Evolutionary conservation across 1,140 invertebrate genomes (phyloP).

Genomic region (Sitobion miscanthi): DNA sequence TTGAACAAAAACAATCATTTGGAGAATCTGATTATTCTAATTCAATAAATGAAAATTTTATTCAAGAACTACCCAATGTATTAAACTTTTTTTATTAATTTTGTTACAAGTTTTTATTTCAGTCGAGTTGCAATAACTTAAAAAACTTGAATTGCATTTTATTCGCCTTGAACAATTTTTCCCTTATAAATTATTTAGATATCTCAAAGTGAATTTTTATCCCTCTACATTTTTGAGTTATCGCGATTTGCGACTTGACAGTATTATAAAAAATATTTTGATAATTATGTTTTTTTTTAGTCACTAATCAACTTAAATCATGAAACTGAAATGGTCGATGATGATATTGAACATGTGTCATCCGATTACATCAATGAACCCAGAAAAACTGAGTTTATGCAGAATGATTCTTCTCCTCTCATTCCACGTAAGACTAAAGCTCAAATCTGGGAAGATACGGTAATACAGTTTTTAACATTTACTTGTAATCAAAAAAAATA

Average conservation of each 20-base stretch:
- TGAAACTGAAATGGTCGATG: slow-evolving; percentile 44
- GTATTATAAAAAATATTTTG: background rate
- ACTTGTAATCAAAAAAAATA: background rate
- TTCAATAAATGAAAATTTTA: slow-evolving; percentile 62
- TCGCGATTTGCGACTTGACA: too few relatives aligned
- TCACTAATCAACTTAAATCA: slow-evolving; percentile 37
- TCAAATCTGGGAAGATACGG: slow-evolving; percentile 67
- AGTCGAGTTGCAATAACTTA: too few relatives aligned
- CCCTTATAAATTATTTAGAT: too few relatives aligned
- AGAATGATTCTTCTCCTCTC: slow-evolving; percentile 58
- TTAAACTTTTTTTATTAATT: slow-evolving; percentile 68
- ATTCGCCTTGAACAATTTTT: too few relatives aligned
- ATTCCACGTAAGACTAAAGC: slow-evolving; percentile 63
- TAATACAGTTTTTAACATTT: slow-evolving; percentile 61
- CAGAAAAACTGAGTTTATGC: slow-evolving; percentile 60
- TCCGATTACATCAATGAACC: slow-evolving; percentile 63
- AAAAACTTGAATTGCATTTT: too few relatives aligned
- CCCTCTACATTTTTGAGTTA: too few relatives aligned
- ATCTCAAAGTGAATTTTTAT: too few relatives aligned
- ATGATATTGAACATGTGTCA: slow-evolving; percentile 69
- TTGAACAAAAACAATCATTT: slow-evolving; percentile 77
- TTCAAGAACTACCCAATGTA: slow-evolving; percentile 58
- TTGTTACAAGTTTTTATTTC: slow-evolving; percentile 68
- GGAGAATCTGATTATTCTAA: slow-evolving; percentile 71
- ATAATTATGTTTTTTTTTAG: slow-evolving; percentile 22